Base-by-base conservation (phyloP, 2,113 vertebrate species). In the sheep (Ovis aries) region DNA sequence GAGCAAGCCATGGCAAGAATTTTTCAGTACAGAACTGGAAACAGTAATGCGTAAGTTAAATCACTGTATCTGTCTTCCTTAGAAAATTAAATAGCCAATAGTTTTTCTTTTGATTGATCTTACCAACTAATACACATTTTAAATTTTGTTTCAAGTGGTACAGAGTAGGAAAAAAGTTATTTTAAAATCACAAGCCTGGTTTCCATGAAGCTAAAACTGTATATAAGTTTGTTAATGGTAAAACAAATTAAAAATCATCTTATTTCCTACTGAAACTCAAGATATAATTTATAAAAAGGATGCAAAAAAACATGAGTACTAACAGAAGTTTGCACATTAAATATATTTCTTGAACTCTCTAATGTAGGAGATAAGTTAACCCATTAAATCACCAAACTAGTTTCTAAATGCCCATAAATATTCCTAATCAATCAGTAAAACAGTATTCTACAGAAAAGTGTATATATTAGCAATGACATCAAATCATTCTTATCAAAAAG, bases 401-500 rank as follows among this genome's bases (percentile, higher is more conserved):
- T 93, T 96, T 48, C 27, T 97, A 97, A 82, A 98, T 95, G 29
- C 74, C 15, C 29, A 89, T 57, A 31, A 97, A 91, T 16, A 90
- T 55, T 97, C 52, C 78, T 96, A 95, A 62, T 17, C n/a, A 88
- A 81, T 19, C 2, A 6, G 78, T 92, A 95, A 7, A 97, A 43
- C 5, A 64, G 27, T 80, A 64, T 57, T 97, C 25, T 59, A 95
- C 59, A 81, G 87, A 89, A 43, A 98, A 97, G 60, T 27, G 31
- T 84, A 94, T 9, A 45, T 21, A 45, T 3, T n/a, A 94, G 95
- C 78, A 97, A 62, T 88, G 84, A 91, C 12, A 97, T 25, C 40
- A 97, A 94, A 84, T 85, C 7, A 94, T 27, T 36, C 55, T 36
- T 55, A n/a, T 27, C 9, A 52, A 97, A 98, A 97, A 97, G 97